Percentiles rank a stretch among this genome's conserved stretches.
Evolutionary conservation across 30 jellyfish, hydroid and myxozoan genomes (phyloP).

Genomic region (Phacellophora camtschatica): DNA sequence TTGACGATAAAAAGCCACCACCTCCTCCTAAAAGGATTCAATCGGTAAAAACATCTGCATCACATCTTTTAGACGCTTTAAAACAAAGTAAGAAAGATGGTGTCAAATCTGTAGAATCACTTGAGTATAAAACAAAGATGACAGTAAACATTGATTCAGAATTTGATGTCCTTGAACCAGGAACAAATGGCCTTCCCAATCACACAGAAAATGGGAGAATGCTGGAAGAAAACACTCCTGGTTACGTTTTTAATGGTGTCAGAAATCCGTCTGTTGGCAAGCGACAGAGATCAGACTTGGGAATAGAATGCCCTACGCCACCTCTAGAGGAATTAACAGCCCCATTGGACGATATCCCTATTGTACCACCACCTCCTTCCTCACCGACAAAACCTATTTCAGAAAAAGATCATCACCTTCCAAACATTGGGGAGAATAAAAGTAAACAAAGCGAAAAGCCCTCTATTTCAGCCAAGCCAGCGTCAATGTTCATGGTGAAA

Average conservation of each 20-base stretch:
- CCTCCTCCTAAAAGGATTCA: slow-evolving; percentile 66
- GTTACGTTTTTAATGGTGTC: not conserved
- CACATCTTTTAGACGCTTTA: slow-evolving; percentile 9
- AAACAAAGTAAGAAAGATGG: not conserved
- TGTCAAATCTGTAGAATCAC: not conserved
- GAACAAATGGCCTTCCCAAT: not conserved
- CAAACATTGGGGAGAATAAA: not conserved
- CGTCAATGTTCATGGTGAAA: slow-evolving; percentile 56
- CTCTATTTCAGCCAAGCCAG: slow-evolving; percentile 19
- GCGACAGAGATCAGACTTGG: not conserved
- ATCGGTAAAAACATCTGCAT: slow-evolving; percentile 35
- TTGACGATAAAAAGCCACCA: not conserved
- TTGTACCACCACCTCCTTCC: slow-evolving; percentile 69
- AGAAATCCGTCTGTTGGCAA: not conserved
- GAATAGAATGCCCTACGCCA: slow-evolving; percentile 33
- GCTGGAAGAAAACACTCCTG: not conserved
- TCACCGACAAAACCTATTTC: slow-evolving; percentile 20
- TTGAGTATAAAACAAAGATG: not conserved
- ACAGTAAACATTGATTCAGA: not conserved
- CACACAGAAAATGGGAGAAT: not conserved
- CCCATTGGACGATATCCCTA: slow-evolving; percentile 36
- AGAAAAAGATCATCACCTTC: not conserved
- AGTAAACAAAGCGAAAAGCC: not conserved
- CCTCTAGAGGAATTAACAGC: slow-evolving; percentile 9
- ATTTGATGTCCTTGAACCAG: not conserved